Evolutionary conservation across 2,888 invertebrate genomes (phyloP), one percentile per base, ranked within the genome.

Genomic region (Leptinotarsa tumamoca): DNA sequence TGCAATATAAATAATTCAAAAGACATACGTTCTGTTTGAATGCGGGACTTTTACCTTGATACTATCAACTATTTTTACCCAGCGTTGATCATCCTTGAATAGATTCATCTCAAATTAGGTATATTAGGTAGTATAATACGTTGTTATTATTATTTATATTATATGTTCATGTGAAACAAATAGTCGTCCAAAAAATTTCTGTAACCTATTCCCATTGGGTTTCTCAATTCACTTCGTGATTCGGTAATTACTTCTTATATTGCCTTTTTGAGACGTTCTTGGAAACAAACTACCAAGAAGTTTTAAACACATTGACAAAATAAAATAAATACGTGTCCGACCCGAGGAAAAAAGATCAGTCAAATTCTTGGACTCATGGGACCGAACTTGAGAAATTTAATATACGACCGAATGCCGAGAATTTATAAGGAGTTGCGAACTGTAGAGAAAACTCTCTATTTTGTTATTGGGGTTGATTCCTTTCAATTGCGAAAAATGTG

Each of bases 341-440:
- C 73, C 73, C 66, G 18, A 72, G 71, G 58, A 75, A 78, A 81
- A 82, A 81, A 82, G 82, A 82, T 82, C 82, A 82, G 81, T 82
- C 82, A 81, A 83, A 83, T 81, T 82, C 80, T 79, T 80, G 73
- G 71, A 68, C 81, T 78, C 79, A 73, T 67, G 81, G 80, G 81
- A 81, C 75, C 74, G 77, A 78, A 82, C 78, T 81, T 78, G 74
- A 80, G 80, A 83, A 83, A 83, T 83, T 82, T 82, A 83, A 83
- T 83, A 82, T 81, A 81, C 27, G 81, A 78, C 78, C 75, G 78
- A 79, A 81, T 78, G 82, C 70, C 63, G 78, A 77, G 81, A 82
- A 82, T 82, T 81, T 81, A 78, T 79, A 82, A 82, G 80, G 81
- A 81, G 76, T 79, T 79, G 73, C 74, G 76, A 79, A 79, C 18